Evolutionary conservation across 1,140 invertebrate species (phyloP).

Genomic region (Eubasilissa regina): DNA sequence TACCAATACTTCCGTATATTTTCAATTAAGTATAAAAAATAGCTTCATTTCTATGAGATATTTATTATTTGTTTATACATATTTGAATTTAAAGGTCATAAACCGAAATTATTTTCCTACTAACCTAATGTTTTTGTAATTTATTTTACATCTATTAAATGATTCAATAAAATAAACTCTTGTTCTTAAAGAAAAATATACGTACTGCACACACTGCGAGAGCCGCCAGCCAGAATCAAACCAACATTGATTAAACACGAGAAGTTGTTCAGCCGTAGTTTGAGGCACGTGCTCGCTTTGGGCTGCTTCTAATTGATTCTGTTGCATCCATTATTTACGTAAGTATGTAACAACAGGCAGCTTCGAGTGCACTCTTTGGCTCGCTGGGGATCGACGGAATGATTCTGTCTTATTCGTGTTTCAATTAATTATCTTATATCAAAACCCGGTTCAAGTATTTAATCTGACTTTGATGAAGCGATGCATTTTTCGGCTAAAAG

Average conservation of each 20-base stretch:
- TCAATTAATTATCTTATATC: neutral
- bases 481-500: neutral
- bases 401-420: neutral
- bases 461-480: neutral
- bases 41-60: too few relatives aligned
- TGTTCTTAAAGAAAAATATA: slow-evolving; percentile 14
- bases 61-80: too few relatives aligned
- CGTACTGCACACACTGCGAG: neutral
- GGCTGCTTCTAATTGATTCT: slow-evolving; percentile 54
- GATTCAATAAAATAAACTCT: neutral
- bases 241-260: slow-evolving; percentile 16
- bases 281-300: slow-evolving; percentile 10
- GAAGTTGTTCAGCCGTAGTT: slow-evolving; percentile 11
- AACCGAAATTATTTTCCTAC: too few relatives aligned
- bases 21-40: too few relatives aligned
- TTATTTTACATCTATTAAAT: too few relatives aligned
- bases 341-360: slow-evolving; percentile 11
- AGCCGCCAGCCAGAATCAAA: neutral
- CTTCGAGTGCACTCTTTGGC: slow-evolving; percentile 45
- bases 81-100: too few relatives aligned
- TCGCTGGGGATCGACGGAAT: neutral
- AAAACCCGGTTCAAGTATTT: neutral
- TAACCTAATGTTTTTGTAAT: too few relatives aligned
- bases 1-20: too few relatives aligned
- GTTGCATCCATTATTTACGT: slow-evolving; percentile 47